Conservation (phyloP, 2,888 invertebrate genomes). For the Gasteruption jaculator region DNA sequence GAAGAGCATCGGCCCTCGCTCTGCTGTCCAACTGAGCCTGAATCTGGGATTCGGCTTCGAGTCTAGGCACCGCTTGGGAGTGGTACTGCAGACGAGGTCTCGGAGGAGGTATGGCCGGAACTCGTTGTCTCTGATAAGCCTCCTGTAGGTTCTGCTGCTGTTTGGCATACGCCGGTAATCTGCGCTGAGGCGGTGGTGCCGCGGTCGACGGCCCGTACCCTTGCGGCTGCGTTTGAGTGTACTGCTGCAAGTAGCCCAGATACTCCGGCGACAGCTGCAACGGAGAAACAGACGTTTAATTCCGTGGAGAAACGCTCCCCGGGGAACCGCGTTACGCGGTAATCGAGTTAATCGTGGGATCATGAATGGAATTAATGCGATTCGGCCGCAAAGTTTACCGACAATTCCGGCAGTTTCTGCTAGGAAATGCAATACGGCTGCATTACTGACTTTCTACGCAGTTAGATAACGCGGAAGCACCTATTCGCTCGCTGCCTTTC, state of each 20-base stretch:
- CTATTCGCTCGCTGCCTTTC: too few relatives aligned
- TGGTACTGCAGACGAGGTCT: conserved; percentile 38
- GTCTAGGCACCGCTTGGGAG: conserved; percentile 38
- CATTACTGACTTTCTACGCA: too few relatives aligned
- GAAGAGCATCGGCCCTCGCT: conserved; percentile 35
- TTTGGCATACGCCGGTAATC: conserved; percentile 37
- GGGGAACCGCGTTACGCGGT: too few relatives aligned
- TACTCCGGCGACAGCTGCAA: conserved; percentile 46
- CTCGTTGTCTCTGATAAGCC: conserved; percentile 42
- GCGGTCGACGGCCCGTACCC: conserved; percentile 16
- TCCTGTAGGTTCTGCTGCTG: conserved; percentile 45
- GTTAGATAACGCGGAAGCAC: too few relatives aligned
- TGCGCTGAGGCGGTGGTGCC: conserved; percentile 32
- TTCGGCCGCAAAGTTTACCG: too few relatives aligned
- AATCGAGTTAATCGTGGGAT: too few relatives aligned
- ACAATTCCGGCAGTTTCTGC: too few relatives aligned
- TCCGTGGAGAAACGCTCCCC: too few relatives aligned
- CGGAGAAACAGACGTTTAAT: too few relatives aligned
- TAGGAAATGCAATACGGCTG: too few relatives aligned
- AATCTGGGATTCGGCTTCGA: conserved; percentile 35
- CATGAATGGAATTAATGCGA: too few relatives aligned
- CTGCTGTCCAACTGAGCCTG: conserved; percentile 38
- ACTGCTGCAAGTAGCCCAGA: conserved; percentile 39
- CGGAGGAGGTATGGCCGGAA: conserved; percentile 39
- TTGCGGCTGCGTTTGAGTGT: conserved; percentile 34